Evolutionary conservation across 1,140 invertebrate genomes (phyloP).

Genomic region (Diuraphis noxia): DNA sequence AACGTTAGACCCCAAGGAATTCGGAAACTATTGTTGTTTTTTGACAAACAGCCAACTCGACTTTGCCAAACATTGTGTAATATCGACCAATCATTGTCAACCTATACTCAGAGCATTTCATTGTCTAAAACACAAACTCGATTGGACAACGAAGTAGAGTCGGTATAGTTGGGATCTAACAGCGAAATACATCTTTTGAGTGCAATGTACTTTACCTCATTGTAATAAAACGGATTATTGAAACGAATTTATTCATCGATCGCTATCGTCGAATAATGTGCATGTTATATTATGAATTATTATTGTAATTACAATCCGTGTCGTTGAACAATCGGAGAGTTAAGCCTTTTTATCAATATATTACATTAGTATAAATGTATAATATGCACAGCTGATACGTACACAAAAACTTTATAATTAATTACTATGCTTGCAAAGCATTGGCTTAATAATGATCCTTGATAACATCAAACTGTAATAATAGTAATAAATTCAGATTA

Average conservation of each 20-base stretch:
- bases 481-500: conserved; percentile 17
- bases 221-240: neutral
- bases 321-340: neutral
- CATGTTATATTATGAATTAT: neutral
- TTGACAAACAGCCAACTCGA: conserved; percentile 32
- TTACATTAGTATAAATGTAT: neutral
- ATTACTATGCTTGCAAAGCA: neutral
- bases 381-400: neutral
- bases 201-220: neutral
- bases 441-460: neutral
- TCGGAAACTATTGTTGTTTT: conserved; percentile 19
- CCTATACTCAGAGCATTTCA: neutral
- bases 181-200: neutral
- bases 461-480: neutral
- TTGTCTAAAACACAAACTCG: neutral
- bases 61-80: conserved; percentile 30
- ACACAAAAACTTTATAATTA: neutral
- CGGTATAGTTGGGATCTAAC: neutral
- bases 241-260: neutral
- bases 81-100: conserved; percentile 26
- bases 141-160: neutral
- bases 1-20: conserved; percentile 31
- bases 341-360: neutral
- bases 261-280: neutral
- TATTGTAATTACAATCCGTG: neutral